Evolutionary conservation across 2,113 vertebrate genomes (phyloP), one percentile per base, ranked within the genome.

Genomic region (Pangasianodon gigas): DNA sequence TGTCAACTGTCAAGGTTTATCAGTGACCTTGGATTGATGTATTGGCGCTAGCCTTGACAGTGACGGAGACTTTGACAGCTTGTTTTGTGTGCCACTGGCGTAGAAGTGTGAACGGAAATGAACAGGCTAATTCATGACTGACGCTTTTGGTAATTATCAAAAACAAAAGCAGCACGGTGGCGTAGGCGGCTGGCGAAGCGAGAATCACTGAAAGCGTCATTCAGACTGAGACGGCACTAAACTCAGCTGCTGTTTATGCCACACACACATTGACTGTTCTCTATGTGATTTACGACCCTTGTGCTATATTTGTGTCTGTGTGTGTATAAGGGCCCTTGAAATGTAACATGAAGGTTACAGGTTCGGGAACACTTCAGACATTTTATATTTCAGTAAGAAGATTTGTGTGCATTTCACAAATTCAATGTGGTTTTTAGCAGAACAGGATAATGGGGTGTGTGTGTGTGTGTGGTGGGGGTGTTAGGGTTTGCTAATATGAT

Each of bases 111-210:
- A 77, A 46, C 13, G 83, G 81, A 93, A 88, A 88, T 88, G 93
- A 90, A 74, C 37, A 10, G 90, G 93, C 94, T 95, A 93, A 95
- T 95, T 94, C 94, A 95, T 94, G 94, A 94, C 92, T 93, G 48
- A 89, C 88, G 91, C 87, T 90, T 91, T 89, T 91, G 94, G 95
- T 96, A 95, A 96, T 96, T 96, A 96, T 95, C 93, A 91, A 94
- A 95, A 95, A 94, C 93, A 93, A 94, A 94, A 87, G 81, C 44
- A 86, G 93, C 88, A 65, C 93, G 94, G 94, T 93, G 92, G 84
- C 89, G 93, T 90, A 86, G 93, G 91, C 93, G 91, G 92, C 93
- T 90, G 91, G 93, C 93, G 92, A 93, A 94, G 90, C 83, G 91
- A 90, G 90, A 90, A 60, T n/a, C 62, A 67, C 14, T 9, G 51